Base-by-base conservation (phyloP, 2,797 vertebrate genomes). In the Meriones psammophilus region DNA sequence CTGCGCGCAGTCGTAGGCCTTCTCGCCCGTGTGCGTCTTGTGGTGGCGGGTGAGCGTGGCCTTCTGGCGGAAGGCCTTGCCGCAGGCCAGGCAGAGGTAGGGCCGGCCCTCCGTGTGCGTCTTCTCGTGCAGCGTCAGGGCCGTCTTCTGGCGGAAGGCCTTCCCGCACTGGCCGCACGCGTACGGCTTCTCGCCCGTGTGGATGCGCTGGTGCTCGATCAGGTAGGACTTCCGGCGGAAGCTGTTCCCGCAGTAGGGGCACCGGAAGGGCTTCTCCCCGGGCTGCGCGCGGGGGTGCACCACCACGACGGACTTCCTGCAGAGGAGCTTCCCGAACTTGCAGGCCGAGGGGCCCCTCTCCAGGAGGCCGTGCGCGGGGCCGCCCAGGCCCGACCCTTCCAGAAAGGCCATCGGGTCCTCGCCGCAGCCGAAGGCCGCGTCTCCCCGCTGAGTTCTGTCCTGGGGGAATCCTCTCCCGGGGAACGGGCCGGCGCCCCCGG, bases 91-190 rank as follows among this genome's bases (percentile, higher is more conserved):
- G 89, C 97, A 98, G 62, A 97, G 78, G 62, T 96, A 98, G 39
- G 97, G 97, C 58, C 97, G 97, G 26, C 97, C 97, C 10, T 97
- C 97, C 89, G 96, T 89, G 2, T 98, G 97, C 84, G 97, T 98
- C 92, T 97, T 98, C 71, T 97, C 97, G 69, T 98, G 97, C 91
- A 98, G 97, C 80, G 97, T 97, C 60, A 98, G 97, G 58, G 97
- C 97, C 77, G 97, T 98, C 91, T 98, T 98, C 91, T 98, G 97
- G 58, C 97, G 97, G 89, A 98, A 98, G n/a, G 97, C 96, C 92
- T 97, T 98, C 64, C 94, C 97, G 89, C 97, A 98, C 0, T 98
- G 97, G 92, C 50, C 96, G 73, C 97, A 97, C 69, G 97, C 94
- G 46, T 97, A 98, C 36, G 97, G 97, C 94, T 98, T 98, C 89